These are phyloP conservation scores for Plutomurus gul DNA, from an alignment of 1,140 invertebrate species.

Conservation along the genomic window DNA sequence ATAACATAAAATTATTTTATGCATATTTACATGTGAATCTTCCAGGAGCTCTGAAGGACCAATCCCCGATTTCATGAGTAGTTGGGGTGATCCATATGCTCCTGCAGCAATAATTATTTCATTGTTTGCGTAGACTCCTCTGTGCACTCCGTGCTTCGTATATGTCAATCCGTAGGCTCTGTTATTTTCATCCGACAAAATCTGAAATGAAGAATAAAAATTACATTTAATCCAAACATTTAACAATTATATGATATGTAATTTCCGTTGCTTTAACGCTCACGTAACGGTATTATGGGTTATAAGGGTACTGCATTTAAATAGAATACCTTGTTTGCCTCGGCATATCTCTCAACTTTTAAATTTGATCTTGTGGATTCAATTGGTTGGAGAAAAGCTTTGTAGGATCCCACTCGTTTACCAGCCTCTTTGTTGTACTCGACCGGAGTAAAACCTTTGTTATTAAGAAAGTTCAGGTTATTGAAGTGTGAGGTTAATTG, in stretches of 20 bases:
- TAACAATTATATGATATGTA: too few relatives aligned
- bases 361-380: constrained; percentile 6
- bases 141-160: background rate
- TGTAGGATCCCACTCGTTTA: background rate
- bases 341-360: constrained; percentile 1
- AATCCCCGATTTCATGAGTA: constrained; percentile 60
- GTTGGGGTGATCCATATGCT: constrained; percentile 48
- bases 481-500: too few relatives aligned
- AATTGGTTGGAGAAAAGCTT: constrained; percentile 15
- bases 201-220: background rate
- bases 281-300: too few relatives aligned
- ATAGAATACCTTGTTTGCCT: background rate
- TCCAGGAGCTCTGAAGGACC: constrained; percentile 57
- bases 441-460: constrained; percentile 28
- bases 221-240: background rate
- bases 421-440: background rate
- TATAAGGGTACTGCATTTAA: too few relatives aligned
- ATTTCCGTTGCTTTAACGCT: too few relatives aligned
- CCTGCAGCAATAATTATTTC: constrained; percentile 56
- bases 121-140: constrained; percentile 39
- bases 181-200: background rate
- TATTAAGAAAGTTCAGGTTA: too few relatives aligned
- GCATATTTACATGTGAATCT: constrained; percentile 16
- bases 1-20: too few relatives aligned
- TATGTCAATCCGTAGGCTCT: constrained; percentile 16